phyloP scores from a whole-genome alignment of 2,113 vertebrate genomes.

The Dicaeum eximium region DNA sequence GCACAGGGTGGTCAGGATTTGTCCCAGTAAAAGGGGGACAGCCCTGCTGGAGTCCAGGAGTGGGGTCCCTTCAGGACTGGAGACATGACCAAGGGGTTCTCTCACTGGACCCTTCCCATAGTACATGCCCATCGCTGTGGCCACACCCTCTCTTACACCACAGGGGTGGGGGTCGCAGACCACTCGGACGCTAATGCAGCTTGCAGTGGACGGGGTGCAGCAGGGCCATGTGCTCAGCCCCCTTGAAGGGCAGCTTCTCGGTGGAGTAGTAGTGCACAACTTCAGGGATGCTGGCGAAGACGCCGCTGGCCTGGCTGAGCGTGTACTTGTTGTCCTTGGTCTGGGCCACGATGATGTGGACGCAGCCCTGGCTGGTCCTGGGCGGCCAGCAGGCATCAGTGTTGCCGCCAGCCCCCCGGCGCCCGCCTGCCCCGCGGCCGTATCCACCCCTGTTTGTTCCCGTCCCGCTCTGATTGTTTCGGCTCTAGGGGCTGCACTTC shows the following conservation, averaged over 20 bases:
- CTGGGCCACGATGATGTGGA: constrained; percentile 96
- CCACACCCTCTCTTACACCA: rapidly evolving
- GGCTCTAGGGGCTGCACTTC: constrained; percentile 66
- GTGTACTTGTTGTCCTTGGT: constrained; percentile 92
- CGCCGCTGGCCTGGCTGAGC: constrained; percentile 87
- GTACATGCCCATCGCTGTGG: background rate
- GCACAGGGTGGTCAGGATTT: background rate
- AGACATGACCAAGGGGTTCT: background rate
- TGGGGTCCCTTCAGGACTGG: background rate
- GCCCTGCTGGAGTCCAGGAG: background rate
- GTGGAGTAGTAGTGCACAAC: constrained; percentile 89
- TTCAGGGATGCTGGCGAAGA: constrained; percentile 87
- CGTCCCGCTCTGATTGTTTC: constrained; percentile 68
- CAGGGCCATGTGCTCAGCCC: constrained; percentile 92
- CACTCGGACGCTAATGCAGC: constrained; percentile 7
- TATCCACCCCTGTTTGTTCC: constrained; percentile 18
- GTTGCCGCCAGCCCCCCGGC: background rate
- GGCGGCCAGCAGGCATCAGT: background rate
- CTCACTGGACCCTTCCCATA: background rate
- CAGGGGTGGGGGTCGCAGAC: background rate
- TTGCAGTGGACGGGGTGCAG: constrained; percentile 82
- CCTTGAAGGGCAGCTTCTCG: constrained; percentile 92
- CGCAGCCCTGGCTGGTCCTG: constrained; percentile 94
- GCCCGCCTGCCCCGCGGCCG: background rate
- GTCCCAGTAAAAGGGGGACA: background rate